phyloP scores from a whole-genome alignment of 2,113 vertebrate species.

The Pedionomus torquatus region DNA sequence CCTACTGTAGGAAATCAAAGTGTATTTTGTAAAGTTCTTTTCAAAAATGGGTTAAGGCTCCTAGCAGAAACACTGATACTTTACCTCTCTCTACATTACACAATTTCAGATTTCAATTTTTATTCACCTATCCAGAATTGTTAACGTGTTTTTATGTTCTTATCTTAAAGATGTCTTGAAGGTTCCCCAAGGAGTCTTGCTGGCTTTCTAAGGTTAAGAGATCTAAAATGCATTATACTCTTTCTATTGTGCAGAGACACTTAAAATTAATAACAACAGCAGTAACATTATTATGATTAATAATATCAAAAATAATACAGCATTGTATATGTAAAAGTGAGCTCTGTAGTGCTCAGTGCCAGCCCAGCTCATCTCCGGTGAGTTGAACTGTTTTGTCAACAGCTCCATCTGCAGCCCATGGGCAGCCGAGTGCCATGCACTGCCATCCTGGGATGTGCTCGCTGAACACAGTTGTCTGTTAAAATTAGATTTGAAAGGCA shows the following conservation, averaged over 20 bases:
- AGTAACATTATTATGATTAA: too few species aligned
- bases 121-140: background rate
- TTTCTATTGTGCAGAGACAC: background rate
- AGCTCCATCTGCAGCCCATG: slow-evolving; percentile 81
- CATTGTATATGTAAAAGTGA: background rate
- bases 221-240: accelerated
- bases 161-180: background rate
- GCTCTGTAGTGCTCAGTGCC: background rate
- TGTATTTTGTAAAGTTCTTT: background rate
- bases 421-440: slow-evolving; percentile 31
- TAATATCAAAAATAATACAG: accelerated
- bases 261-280: background rate
- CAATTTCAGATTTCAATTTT: background rate
- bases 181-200: background rate
- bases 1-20: background rate
- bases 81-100: background rate
- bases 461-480: slow-evolving; percentile 39
- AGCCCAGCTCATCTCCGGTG: background rate
- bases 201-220: background rate
- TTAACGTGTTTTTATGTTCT: background rate
- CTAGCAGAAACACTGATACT: accelerated
- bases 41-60: background rate
- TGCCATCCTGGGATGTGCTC: slow-evolving; percentile 9
- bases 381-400: slow-evolving; percentile 72
- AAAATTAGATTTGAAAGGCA: slow-evolving; percentile 70